Conservation (phyloP, 2,888 invertebrate species). For the Entomobrya multifasciata region DNA sequence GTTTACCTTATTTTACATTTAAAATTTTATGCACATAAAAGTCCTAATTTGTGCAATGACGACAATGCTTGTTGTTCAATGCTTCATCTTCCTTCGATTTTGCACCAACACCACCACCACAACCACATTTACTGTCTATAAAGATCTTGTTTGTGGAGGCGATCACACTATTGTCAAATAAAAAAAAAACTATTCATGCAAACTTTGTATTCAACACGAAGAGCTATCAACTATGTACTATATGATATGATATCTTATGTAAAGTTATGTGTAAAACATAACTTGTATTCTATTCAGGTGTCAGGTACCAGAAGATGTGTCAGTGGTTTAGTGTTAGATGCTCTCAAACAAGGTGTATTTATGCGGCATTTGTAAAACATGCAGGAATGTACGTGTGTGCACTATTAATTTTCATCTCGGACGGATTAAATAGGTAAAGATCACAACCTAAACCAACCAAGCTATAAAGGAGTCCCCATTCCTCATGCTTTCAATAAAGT, state of each 20-base stretch:
- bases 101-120: neutral
- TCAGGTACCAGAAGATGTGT: conserved; percentile 12
- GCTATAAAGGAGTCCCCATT: neutral
- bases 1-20: too few species aligned
- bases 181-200: too few species aligned
- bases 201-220: neutral
- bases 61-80: too few species aligned
- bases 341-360: conserved; percentile 51
- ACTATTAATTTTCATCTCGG: conserved; percentile 56
- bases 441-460: conserved; percentile 26
- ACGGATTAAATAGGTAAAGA: conserved; percentile 50
- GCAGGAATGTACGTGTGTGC: conserved; percentile 52
- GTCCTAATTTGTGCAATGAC: too few species aligned
- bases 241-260: too few species aligned
- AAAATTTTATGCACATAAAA: too few species aligned
- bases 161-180: too few species aligned
- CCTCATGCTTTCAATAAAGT: neutral
- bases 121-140: neutral
- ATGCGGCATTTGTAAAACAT: conserved; percentile 38
- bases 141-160: neutral
- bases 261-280: conserved; percentile 9
- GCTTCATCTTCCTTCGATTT: too few species aligned
- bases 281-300: conserved; percentile 6
- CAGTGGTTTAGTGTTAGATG: conserved; percentile 1
- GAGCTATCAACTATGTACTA: too few species aligned